Evolutionary conservation across 2,888 invertebrate genomes (phyloP).

Genomic region (Trichogramma evanescens): DNA sequence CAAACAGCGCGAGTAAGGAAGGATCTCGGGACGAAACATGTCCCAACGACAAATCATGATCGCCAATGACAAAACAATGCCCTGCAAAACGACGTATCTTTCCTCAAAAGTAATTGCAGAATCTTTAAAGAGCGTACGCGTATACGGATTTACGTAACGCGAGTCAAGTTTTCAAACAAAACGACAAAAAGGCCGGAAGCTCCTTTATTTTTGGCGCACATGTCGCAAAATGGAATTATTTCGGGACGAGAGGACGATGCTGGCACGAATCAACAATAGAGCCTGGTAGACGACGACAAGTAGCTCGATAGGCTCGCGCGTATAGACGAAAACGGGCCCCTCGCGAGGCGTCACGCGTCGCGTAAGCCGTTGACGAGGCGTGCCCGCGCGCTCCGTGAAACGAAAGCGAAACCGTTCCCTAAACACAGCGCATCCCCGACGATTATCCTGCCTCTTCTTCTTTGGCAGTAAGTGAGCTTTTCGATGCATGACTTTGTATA

Average conservation of each 20-base stretch:
- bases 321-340: background rate
- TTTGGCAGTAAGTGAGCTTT: background rate
- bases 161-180: too few species aligned
- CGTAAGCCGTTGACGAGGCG: conserved; percentile 29
- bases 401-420: conserved; percentile 44
- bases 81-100: too few species aligned
- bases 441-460: conserved; percentile 35
- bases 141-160: too few species aligned
- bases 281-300: too few species aligned
- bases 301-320: background rate
- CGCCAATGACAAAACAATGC: too few species aligned
- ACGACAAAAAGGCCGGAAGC: too few species aligned
- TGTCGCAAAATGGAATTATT: conserved; percentile 22
- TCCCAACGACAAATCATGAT: too few species aligned
- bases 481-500: conserved; percentile 19
- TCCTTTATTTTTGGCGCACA: background rate
- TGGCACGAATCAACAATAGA: too few species aligned
- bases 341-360: conserved; percentile 26
- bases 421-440: conserved; percentile 22
- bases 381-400: conserved; percentile 34
- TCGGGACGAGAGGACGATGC: conserved; percentile 11
- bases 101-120: too few species aligned
- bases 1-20: too few species aligned
- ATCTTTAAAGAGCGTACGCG: too few species aligned
- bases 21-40: too few species aligned